These are phyloP conservation scores for Nesidiocoris tenuis DNA, from an alignment of 2,888 invertebrate species.

Conservation along the genomic window DNA sequence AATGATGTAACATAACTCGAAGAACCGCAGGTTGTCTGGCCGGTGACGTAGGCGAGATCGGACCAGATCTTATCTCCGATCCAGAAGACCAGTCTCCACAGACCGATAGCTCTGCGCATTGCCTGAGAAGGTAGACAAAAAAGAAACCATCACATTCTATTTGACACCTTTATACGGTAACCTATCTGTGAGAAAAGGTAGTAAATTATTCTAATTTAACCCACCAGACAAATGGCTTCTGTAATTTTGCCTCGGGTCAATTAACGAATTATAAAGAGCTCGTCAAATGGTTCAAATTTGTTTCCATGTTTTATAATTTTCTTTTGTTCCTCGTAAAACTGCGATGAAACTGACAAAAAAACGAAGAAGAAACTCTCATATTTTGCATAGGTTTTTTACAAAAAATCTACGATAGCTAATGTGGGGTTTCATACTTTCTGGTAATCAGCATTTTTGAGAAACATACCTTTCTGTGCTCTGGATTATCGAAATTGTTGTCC, in stretches of 20 bases:
- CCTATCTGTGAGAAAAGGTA: background rate
- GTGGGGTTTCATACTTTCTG: too few species aligned
- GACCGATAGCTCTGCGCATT: slow-evolving; percentile 18
- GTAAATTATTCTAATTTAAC: slow-evolving; percentile 9
- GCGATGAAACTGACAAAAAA: too few species aligned
- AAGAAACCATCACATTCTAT: slow-evolving; percentile 11
- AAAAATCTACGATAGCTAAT: too few species aligned
- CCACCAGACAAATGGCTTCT: background rate
- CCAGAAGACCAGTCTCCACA: background rate
- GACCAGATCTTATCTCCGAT: slow-evolving; percentile 12
- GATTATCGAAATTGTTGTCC: too few species aligned
- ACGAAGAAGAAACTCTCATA: too few species aligned
- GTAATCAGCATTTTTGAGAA: too few species aligned
- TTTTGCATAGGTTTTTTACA: too few species aligned
- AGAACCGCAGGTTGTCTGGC: background rate
- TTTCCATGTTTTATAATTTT: too few species aligned
- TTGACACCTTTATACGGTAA: slow-evolving; percentile 16
- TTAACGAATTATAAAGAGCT: too few species aligned
- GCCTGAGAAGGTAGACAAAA: background rate
- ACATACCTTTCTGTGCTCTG: too few species aligned
- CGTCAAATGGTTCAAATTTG: too few species aligned
- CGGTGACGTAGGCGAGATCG: slow-evolving; percentile 16
- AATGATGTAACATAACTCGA: slow-evolving; percentile 25
- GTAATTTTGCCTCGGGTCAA: background rate
- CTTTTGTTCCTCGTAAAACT: too few species aligned